These are phyloP conservation scores for Anagrus nilaparvatae DNA, from an alignment of 1,140 invertebrate species.

Conservation along the genomic window DNA sequence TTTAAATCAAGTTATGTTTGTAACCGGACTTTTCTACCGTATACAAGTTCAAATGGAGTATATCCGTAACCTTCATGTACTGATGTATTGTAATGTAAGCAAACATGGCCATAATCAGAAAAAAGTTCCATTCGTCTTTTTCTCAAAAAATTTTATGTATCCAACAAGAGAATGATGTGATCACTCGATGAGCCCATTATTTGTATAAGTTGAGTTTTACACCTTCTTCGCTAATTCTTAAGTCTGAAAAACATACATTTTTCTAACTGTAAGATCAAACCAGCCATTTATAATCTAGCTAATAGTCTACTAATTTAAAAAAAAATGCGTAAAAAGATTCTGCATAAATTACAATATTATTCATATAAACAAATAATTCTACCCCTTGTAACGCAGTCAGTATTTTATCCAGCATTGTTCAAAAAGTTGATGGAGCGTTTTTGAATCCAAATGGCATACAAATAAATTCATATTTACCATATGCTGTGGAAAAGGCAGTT, in stretches of 20 bases:
- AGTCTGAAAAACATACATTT: neutral
- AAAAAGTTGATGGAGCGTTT: constrained; percentile 16
- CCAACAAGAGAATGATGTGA: no score
- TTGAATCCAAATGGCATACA: constrained; percentile 21
- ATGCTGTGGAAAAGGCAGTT: constrained; percentile 17
- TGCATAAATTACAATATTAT: constrained; percentile 29
- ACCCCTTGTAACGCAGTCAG: constrained; percentile 17
- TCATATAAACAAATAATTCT: constrained; percentile 22
- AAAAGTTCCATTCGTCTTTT: no score
- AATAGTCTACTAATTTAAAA: constrained; percentile 19
- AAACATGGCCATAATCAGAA: no score
- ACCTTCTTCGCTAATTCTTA: no score
- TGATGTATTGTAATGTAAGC: no score
- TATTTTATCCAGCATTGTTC: constrained; percentile 21
- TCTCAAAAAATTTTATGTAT: no score
- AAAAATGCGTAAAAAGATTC: constrained; percentile 26
- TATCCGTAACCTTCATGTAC: no score
- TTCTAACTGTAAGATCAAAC: constrained; percentile 29
- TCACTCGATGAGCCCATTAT: no score
- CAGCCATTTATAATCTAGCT: constrained; percentile 6
- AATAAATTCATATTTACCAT: constrained; percentile 16
- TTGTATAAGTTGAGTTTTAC: no score
- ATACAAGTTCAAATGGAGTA: no score
- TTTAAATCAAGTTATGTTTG: no score
- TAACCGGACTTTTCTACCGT: no score